Conservation (phyloP, 2,113 vertebrate genomes). For the Brachyhypopomus occidentalis region DNA sequence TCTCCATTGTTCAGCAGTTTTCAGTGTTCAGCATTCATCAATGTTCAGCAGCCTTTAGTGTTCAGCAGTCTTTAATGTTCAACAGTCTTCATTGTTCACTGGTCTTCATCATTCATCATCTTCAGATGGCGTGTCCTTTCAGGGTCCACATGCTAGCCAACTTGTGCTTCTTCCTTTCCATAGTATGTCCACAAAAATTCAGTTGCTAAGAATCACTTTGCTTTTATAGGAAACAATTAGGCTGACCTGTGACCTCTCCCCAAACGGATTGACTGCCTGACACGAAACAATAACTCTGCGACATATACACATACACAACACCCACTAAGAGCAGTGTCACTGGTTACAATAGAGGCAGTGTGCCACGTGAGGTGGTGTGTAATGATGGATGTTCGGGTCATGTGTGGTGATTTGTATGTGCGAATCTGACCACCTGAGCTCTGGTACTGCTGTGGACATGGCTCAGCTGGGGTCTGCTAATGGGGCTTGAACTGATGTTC, state of each 20-base stretch:
- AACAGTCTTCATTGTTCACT: no score
- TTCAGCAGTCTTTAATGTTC: no score
- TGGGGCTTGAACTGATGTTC: constrained; percentile 31
- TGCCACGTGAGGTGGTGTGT: constrained; percentile 20
- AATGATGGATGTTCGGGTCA: constrained; percentile 28
- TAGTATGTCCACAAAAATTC: background rate
- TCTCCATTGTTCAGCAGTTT: no score
- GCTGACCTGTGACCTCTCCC: no score
- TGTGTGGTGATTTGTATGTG: constrained; percentile 25
- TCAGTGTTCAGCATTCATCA: no score
- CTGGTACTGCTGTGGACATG: background rate
- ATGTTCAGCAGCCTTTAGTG: no score
- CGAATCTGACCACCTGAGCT: constrained; percentile 47
- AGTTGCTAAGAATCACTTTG: no score
- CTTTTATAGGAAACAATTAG: no score
- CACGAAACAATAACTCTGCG: constrained; percentile 5
- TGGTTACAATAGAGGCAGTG: constrained; percentile 5
- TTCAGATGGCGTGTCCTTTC: no score
- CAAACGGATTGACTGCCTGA: background rate
- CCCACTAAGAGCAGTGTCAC: background rate
- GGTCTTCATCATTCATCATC: no score
- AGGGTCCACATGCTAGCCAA: no score
- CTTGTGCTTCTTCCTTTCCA: no score
- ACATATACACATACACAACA: constrained; percentile 4
- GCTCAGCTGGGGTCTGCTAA: constrained; percentile 48